Evolutionary conservation across 2,888 invertebrate species (phyloP).

Genomic region (Leptopilina drosophilae): DNA sequence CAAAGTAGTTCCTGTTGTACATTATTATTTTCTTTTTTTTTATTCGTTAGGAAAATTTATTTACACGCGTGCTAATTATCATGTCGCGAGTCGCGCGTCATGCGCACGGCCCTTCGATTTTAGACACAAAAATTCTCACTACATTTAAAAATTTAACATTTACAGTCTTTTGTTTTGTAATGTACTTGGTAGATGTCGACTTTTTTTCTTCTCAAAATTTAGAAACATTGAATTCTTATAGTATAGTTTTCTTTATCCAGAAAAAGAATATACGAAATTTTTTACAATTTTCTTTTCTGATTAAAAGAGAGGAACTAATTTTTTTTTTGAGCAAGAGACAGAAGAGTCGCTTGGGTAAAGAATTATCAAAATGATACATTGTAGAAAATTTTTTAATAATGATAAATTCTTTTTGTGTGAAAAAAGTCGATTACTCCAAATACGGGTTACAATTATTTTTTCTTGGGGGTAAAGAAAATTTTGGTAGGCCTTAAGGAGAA

Average conservation of each 20-base stretch:
- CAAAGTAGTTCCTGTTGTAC: conserved; percentile 65
- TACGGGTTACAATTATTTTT: conserved; percentile 5
- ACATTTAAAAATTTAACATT: conserved; percentile 37
- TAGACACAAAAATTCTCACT: conserved; percentile 40
- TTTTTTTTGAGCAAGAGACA: too few species aligned
- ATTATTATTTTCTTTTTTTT: conserved; percentile 59
- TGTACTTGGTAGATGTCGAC: background rate
- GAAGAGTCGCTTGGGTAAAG: too few species aligned
- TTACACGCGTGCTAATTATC: conserved; percentile 74
- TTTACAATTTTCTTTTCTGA: background rate
- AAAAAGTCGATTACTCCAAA: conserved; percentile 8
- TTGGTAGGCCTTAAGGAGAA: conserved; percentile 37
- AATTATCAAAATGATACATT: too few species aligned
- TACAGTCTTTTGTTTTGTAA: conserved; percentile 30
- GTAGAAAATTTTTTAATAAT: too few species aligned
- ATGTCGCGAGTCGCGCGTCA: conserved; percentile 33
- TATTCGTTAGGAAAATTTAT: conserved; percentile 75
- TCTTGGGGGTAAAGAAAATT: conserved; percentile 6
- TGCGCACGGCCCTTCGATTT: conserved; percentile 43
- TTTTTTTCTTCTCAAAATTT: background rate
- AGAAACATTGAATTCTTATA: background rate
- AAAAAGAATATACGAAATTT: background rate
- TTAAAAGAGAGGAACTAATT: background rate
- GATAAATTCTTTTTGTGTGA: too few species aligned
- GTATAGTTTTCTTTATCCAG: conserved; percentile 5